phyloP scores from a whole-genome alignment of 2,888 invertebrate species.

The Tetropium fuscum region DNA sequence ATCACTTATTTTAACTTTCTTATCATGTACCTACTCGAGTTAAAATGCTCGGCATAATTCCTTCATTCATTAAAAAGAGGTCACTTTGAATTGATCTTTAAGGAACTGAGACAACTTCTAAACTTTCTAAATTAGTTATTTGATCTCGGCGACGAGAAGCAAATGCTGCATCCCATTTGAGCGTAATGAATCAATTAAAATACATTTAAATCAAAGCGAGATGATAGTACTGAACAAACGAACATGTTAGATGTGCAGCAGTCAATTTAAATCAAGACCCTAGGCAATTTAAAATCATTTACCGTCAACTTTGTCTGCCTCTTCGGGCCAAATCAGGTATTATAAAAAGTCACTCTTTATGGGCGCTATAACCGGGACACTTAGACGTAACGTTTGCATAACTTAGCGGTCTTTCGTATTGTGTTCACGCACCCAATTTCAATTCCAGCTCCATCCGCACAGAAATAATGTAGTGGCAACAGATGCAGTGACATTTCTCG shows the following conservation, averaged over 20 bases:
- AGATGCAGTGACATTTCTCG: no score
- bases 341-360: no score
- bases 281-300: slow-evolving; percentile 59
- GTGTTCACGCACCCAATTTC: no score
- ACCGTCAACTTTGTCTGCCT: slow-evolving; percentile 55
- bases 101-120: not conserved
- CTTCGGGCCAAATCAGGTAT: slow-evolving; percentile 55
- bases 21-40: slow-evolving; percentile 45
- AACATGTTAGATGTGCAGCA: slow-evolving; percentile 1
- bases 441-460: no score
- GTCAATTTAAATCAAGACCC: slow-evolving; percentile 40
- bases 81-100: slow-evolving; percentile 33
- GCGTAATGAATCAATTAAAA: no score
- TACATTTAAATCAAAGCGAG: slow-evolving; percentile 1
- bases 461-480: no score
- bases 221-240: not conserved
- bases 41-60: slow-evolving; percentile 48
- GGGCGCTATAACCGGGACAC: not conserved
- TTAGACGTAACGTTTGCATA: not conserved
- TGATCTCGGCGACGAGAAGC: no score
- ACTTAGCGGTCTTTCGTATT: no score
- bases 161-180: no score
- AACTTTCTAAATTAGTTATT: no score
- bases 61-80: slow-evolving; percentile 51
- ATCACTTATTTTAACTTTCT: slow-evolving; percentile 51